Evolutionary conservation across 2,888 invertebrate species (phyloP).

Genomic region (Drosophila bunnanda): DNA sequence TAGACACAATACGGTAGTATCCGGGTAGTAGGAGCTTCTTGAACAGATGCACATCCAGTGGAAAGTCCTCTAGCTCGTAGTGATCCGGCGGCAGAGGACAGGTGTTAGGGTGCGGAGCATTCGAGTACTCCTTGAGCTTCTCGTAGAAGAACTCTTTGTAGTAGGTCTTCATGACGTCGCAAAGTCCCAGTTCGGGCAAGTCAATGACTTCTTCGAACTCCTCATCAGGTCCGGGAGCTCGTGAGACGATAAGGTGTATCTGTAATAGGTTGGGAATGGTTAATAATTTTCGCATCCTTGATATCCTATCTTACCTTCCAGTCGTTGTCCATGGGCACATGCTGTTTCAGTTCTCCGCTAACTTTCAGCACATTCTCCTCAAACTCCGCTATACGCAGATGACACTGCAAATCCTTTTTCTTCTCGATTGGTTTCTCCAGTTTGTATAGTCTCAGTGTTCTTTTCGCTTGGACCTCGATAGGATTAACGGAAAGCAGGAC

Average conservation of each 20-base stretch:
- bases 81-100: slow-evolving; percentile 69
- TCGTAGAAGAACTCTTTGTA: slow-evolving; percentile 77
- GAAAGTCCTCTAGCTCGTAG: slow-evolving; percentile 70
- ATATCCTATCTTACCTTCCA: slow-evolving; percentile 71
- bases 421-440: slow-evolving; percentile 47
- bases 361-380: slow-evolving; percentile 52
- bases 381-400: slow-evolving; percentile 57
- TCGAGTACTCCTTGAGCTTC: slow-evolving; percentile 70
- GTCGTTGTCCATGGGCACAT: slow-evolving; percentile 66
- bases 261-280: not conserved
- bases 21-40: slow-evolving; percentile 62
- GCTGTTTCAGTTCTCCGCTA: slow-evolving; percentile 67
- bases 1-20: slow-evolving; percentile 53
- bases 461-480: not conserved
- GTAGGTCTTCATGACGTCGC: slow-evolving; percentile 59
- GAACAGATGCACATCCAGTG: slow-evolving; percentile 58
- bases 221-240: slow-evolving; percentile 39
- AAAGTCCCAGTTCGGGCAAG: slow-evolving; percentile 54
- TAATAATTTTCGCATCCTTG: not conserved
- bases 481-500: slow-evolving; percentile 16
- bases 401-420: slow-evolving; percentile 48
- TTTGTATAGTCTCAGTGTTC: slow-evolving; percentile 32
- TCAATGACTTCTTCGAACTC: slow-evolving; percentile 46
- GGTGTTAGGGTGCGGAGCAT: slow-evolving; percentile 75
- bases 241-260: not conserved